A percentile compares a stretch with the other conserved stretches of the same genome.
Evolutionary conservation across 2,113 vertebrate species (phyloP).

Genomic region (Sakesphorus luctuosus): DNA sequence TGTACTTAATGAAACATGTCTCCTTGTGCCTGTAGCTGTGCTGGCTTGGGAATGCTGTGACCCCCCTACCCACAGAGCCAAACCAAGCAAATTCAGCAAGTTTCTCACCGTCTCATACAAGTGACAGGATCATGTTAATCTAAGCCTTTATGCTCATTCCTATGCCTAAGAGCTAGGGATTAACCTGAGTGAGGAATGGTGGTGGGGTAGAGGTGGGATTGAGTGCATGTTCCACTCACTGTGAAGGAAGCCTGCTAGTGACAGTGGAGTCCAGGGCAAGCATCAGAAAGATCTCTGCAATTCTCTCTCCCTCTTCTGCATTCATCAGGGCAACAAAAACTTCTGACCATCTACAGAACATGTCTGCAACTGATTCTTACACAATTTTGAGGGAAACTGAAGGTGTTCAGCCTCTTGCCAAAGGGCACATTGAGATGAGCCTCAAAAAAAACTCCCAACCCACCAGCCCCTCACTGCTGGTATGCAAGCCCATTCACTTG

Average conservation of each 20-base stretch:
- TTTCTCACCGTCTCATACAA: not conserved
- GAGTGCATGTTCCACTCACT: not conserved
- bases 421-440: not conserved
- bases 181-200: not conserved
- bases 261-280: not conserved
- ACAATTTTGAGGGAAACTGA: not conserved
- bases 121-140: no score
- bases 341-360: not conserved
- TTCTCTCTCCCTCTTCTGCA: not conserved
- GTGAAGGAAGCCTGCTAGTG: not conserved
- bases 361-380: not conserved
- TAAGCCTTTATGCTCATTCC: not conserved
- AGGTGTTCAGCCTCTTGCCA: not conserved
- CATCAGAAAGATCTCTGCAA: not conserved
- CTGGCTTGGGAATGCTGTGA: not conserved
- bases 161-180: not conserved
- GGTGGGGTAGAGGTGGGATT: not conserved
- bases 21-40: not conserved
- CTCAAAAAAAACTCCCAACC: not conserved
- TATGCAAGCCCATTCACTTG: not conserved
- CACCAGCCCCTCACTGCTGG: fast-evolving
- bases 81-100: not conserved
- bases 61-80: not conserved
- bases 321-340: not conserved
- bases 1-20: not conserved